Percentiles rank a stretch among this genome's conserved stretches.
phyloP scores from a whole-genome alignment of 2,888 invertebrate genomes.

The Nomada ferruginata region DNA sequence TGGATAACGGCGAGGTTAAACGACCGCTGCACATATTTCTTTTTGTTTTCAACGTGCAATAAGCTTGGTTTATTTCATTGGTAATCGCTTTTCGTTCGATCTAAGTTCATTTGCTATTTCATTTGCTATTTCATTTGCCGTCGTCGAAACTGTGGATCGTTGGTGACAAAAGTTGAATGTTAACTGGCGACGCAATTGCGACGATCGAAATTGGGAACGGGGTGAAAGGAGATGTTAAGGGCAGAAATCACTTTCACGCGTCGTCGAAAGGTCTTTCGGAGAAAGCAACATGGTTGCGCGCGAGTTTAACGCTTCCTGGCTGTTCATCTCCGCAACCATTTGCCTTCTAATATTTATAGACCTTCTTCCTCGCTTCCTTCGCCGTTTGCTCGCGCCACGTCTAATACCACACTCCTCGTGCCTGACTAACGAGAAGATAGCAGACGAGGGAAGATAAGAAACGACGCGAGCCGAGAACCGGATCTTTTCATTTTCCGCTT shows the following conservation, averaged over 20 bases:
- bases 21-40: background rate
- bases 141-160: no score
- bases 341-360: constrained; percentile 45
- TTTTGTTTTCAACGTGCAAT: background rate
- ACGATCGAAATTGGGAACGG: constrained; percentile 19
- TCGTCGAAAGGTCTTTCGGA: constrained; percentile 47
- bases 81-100: no score
- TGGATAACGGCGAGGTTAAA: background rate
- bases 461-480: no score
- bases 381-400: background rate
- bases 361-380: constrained; percentile 28
- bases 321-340: constrained; percentile 24
- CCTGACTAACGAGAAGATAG: constrained; percentile 22
- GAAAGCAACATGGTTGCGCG: constrained; percentile 37
- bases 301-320: constrained; percentile 38
- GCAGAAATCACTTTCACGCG: constrained; percentile 47
- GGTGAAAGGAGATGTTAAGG: constrained; percentile 28
- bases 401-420: background rate
- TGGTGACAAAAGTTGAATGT: background rate
- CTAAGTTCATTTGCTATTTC: no score
- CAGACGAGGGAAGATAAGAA: background rate
- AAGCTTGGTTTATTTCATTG: no score
- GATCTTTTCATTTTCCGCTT: no score
- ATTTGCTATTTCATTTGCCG: no score
- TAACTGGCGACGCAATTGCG: background rate